Conservation (phyloP, 37 sponge, comb jelly and placozoan genomes). For the Halichondria panicea region DNA sequence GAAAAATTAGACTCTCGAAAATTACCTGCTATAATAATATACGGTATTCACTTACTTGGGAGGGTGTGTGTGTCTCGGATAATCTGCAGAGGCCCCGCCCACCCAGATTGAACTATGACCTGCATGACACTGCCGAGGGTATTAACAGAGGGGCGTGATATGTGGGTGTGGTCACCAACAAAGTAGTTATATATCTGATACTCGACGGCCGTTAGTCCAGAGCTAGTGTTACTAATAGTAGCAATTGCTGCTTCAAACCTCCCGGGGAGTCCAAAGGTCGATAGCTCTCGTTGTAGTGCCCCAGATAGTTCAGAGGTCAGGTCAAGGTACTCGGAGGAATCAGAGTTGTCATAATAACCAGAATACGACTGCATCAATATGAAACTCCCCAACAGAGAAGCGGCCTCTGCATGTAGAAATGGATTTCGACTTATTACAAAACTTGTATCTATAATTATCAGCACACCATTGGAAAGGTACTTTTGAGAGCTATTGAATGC, state of each 20-base stretch:
- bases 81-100: constrained; percentile 3
- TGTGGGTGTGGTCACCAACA: not conserved
- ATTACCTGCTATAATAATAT: too few relatives aligned
- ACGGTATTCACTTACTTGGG: constrained; percentile 12
- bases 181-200: constrained; percentile 5
- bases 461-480: too few relatives aligned
- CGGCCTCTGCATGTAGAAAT: constrained; percentile 25
- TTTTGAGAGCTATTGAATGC: not conserved
- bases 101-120: constrained; percentile 11
- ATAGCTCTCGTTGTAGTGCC: constrained; percentile 5
- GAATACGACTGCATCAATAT: not conserved
- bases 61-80: constrained; percentile 7
- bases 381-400: constrained; percentile 10
- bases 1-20: too few relatives aligned
- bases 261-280: constrained; percentile 1
- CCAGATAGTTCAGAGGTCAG: not conserved
- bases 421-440: too few relatives aligned
- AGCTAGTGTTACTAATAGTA: constrained; percentile 14
- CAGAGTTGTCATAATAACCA: not conserved
- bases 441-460: too few relatives aligned
- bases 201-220: constrained; percentile 4
- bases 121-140: constrained; percentile 37
- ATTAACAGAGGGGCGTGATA: constrained; percentile 6
- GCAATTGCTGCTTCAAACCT: not conserved
- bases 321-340: not conserved